phyloP scores from a whole-genome alignment of 2,113 vertebrate species.

The Dipodomys stephensi region DNA sequence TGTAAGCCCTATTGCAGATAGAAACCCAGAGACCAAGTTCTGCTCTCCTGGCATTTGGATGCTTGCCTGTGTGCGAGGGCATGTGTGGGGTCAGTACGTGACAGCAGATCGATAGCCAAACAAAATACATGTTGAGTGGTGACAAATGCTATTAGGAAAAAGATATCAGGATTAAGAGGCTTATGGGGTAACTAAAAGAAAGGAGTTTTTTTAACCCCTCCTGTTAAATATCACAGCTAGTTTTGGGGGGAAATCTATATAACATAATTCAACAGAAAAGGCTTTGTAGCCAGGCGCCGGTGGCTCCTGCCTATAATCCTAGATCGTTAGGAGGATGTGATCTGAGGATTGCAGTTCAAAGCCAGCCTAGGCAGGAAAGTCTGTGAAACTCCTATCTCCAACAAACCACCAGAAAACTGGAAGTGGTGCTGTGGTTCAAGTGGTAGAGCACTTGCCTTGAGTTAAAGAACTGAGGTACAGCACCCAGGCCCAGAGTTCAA shows the following conservation, averaged over 20 bases:
- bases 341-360: too few species aligned
- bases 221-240: neutral
- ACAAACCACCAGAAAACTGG: too few species aligned
- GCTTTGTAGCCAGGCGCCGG: neutral
- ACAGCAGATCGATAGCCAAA: neutral
- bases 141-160: neutral
- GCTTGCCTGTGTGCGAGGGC: neutral
- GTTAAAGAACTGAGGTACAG: too few species aligned
- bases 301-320: too few species aligned
- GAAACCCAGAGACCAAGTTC: too few species aligned
- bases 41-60: neutral
- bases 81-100: neutral
- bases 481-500: too few species aligned
- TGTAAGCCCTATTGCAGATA: too few species aligned
- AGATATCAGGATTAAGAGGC: neutral
- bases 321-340: too few species aligned
- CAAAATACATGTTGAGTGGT: neutral
- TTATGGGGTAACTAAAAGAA: neutral
- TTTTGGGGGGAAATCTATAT: neutral
- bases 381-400: too few species aligned
- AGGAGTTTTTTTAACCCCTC: neutral
- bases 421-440: too few species aligned
- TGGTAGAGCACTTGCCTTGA: too few species aligned
- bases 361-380: too few species aligned
- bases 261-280: neutral